phyloP scores from a whole-genome alignment of 2,113 vertebrate species.

The Macrotis lagotis region DNA sequence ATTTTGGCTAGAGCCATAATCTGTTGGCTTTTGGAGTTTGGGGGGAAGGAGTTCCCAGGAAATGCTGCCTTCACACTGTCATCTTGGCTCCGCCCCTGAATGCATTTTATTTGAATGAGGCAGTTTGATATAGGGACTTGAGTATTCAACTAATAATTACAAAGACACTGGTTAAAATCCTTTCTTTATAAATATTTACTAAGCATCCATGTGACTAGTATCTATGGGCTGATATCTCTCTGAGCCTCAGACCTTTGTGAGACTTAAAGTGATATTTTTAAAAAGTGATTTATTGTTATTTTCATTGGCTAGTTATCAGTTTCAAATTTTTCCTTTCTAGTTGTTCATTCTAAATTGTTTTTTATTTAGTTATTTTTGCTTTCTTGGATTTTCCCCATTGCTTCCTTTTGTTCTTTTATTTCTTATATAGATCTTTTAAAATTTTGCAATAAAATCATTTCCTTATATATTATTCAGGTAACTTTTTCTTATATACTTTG shows the following conservation, averaged over 20 bases:
- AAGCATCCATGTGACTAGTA: background rate
- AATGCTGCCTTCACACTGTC: too few relatives aligned
- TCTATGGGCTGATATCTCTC: background rate
- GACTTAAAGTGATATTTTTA: background rate
- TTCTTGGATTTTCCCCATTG: conserved; percentile 27
- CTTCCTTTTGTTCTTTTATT: conserved; percentile 22
- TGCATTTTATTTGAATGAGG: background rate
- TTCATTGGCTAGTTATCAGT: background rate
- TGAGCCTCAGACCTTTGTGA: background rate
- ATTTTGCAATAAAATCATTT: conserved; percentile 41
- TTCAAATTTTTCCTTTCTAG: background rate
- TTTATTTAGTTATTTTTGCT: background rate
- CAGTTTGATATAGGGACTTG: background rate
- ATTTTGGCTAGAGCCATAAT: too few relatives aligned
- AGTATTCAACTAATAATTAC: background rate
- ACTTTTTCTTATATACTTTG: conserved; percentile 35
- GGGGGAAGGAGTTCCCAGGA: too few relatives aligned
- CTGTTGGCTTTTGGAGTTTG: too few relatives aligned
- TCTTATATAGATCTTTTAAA: conserved; percentile 35
- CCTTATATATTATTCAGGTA: conserved; percentile 37
- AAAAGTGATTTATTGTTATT: background rate
- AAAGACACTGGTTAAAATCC: background rate
- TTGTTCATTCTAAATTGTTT: conserved; percentile 26
- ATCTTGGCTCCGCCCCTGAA: too few relatives aligned
- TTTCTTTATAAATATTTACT: background rate